These are phyloP conservation scores for Parasteatoda lunata DNA, from an alignment of 2,888 invertebrate genomes.

Conservation along the genomic window DNA sequence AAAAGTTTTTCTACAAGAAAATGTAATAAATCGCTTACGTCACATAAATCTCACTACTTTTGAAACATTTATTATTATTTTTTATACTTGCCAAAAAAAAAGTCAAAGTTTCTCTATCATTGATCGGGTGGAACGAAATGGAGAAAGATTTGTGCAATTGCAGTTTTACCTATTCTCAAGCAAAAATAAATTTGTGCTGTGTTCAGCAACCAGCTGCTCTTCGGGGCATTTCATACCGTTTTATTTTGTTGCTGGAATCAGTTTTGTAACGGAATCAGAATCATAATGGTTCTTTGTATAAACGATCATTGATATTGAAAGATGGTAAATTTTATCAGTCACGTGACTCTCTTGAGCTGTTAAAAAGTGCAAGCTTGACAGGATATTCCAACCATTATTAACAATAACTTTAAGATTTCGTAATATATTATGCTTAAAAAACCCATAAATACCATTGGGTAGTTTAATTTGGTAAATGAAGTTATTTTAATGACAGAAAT, in stretches of 20 bases:
- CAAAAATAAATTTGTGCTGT: constrained; percentile 4
- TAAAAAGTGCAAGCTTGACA: no score
- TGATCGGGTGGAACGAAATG: constrained; percentile 26
- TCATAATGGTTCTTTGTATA: no score
- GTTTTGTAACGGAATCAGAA: neutral
- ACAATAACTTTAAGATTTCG: no score
- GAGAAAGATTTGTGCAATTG: constrained; percentile 18
- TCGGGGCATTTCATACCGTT: neutral
- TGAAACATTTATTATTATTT: constrained; percentile 53
- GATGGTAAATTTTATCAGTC: no score
- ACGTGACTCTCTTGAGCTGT: no score
- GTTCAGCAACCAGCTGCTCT: constrained; percentile 40
- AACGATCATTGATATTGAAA: no score
- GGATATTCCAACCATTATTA: no score
- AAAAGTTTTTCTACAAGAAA: neutral
- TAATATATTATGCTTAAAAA: no score
- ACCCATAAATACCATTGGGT: no score
- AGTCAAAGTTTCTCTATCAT: constrained; percentile 30
- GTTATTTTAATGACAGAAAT: no score
- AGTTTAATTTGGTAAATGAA: no score
- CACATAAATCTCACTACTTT: constrained; percentile 52
- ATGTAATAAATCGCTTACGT: constrained; percentile 54
- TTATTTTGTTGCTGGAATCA: neutral
- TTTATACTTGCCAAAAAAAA: constrained; percentile 5
- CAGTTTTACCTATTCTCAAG: constrained; percentile 18